Base-by-base conservation (phyloP, 2,113 vertebrate species). In the Procapra przewalskii region DNA sequence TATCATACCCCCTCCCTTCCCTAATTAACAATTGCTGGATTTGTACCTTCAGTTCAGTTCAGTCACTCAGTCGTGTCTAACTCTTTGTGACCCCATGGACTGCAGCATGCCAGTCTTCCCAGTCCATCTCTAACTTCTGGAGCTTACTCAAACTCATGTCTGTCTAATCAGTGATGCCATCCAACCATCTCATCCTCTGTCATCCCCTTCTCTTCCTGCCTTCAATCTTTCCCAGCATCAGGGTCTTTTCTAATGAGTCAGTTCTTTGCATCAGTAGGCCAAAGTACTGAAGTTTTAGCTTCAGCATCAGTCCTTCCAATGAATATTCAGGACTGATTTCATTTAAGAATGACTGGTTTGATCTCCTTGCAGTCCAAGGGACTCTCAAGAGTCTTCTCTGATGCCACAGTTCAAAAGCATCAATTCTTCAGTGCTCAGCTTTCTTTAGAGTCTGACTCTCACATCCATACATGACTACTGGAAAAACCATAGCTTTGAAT, bases 131-230 rank as follows among this genome's bases (percentile, higher is more conserved):
- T 40, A 71, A 71, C 67, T 40, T 2, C n/a, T 23, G 67, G n/a
- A 71, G 19, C 10, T 71, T 40, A 12, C 19, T 40, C 19, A 71
- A 12, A 71, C 67, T 71, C 17, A 23, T 71, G n/a, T 71, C 67
- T 5, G 0, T 36, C 9, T 6, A 0, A 1, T 40, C 0, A 0
- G 9, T 71, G 67, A 71, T 23, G 19, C 67, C 67, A 71, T 23
- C 67, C 67, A 71, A 40, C 67, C 9, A 40, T 23, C 67, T 71
- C n/a, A 71, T 71, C n/a, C 67, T 36, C 67, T 71, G n/a, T 71
- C 2, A 1, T 71, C n/a, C 9, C n/a, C 67, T 71, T 71, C 19
- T 71, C 4, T 9, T 67, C 67, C 64, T 23, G n/a, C n/a, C n/a
- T 23, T 71, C n/a, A 23, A 12, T 71, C 17, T 71, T 71, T 71